phyloP scores from a whole-genome alignment of 1,140 invertebrate genomes.

The Drosophila carrolli region DNA sequence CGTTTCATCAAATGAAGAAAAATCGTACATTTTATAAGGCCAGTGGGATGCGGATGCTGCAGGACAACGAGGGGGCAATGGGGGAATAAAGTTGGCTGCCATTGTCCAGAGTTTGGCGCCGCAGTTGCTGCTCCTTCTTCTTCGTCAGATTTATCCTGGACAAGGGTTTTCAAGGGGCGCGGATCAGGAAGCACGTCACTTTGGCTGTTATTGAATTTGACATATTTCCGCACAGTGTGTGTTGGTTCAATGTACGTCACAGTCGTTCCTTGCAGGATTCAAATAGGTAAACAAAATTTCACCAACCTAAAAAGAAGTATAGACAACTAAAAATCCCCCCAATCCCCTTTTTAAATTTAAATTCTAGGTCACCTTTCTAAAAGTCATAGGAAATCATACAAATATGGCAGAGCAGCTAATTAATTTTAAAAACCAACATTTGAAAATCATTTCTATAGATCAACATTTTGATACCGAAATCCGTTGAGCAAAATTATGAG shows the following conservation, averaged over 20 bases:
- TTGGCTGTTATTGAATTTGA: conserved; percentile 75
- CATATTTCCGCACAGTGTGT: conserved; percentile 52
- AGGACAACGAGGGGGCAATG: conserved; percentile 2
- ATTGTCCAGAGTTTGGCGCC: conserved; percentile 72
- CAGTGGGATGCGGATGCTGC: conserved; percentile 32
- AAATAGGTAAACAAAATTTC: neutral
- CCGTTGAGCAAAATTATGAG: neutral
- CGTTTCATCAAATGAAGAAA: conserved; percentile 82
- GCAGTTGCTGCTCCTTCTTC: conserved; percentile 35
- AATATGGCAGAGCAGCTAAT: too few species aligned
- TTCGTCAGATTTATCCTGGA: conserved; percentile 10
- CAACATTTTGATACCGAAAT: too few species aligned
- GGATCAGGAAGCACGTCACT: conserved; percentile 54
- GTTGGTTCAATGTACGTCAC: conserved; percentile 11
- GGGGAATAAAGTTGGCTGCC: conserved; percentile 23
- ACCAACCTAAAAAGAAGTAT: too few species aligned
- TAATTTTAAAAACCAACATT: too few species aligned
- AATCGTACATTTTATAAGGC: conserved; percentile 79
- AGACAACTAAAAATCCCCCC: too few species aligned
- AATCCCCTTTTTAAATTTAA: too few species aligned
- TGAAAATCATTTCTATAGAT: too few species aligned
- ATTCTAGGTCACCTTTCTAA: neutral
- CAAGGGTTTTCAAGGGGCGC: neutral
- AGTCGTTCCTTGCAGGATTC: neutral
- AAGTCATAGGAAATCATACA: neutral